These are phyloP conservation scores for Hylaeus volcanicus DNA, from an alignment of 1,140 invertebrate species.

Conservation along the genomic window DNA sequence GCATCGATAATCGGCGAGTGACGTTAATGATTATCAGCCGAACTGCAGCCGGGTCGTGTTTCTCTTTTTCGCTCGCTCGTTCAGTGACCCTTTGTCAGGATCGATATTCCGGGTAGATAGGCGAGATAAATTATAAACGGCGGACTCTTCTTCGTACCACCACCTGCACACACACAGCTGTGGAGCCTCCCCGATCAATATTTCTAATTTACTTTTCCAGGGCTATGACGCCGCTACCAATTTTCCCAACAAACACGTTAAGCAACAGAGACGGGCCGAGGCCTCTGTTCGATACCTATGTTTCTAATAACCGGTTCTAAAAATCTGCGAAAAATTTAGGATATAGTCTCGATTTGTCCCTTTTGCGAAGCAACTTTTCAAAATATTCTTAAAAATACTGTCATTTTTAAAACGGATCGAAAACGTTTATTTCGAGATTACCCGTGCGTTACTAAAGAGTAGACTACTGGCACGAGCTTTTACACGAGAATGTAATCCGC, in stretches of 20 bases:
- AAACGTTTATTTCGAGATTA: no score
- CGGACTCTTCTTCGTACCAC: constrained; percentile 36
- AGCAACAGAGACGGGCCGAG: no score
- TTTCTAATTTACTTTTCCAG: constrained; percentile 45
- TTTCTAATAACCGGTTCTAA: no score
- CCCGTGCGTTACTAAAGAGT: no score
- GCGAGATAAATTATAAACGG: constrained; percentile 54
- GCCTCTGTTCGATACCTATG: no score
- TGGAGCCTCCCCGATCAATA: constrained; percentile 40
- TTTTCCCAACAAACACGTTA: background rate
- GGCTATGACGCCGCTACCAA: background rate
- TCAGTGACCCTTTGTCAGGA: constrained; percentile 45
- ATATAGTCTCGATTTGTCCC: no score
- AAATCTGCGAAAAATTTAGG: no score
- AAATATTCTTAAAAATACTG: no score
- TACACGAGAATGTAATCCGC: no score
- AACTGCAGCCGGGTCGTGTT: background rate
- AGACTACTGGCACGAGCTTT: no score
- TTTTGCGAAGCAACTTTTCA: no score
- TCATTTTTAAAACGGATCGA: no score
- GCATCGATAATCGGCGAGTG: background rate
- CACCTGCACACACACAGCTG: constrained; percentile 33
- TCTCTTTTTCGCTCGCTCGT: constrained; percentile 35
- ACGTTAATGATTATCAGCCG: constrained; percentile 23
- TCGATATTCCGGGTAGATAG: constrained; percentile 54